A percentile compares a stretch with the other conserved stretches of the same genome.
Evolutionary conservation across 2,113 vertebrate species (phyloP).

Genomic region (Colinus virginianus): DNA sequence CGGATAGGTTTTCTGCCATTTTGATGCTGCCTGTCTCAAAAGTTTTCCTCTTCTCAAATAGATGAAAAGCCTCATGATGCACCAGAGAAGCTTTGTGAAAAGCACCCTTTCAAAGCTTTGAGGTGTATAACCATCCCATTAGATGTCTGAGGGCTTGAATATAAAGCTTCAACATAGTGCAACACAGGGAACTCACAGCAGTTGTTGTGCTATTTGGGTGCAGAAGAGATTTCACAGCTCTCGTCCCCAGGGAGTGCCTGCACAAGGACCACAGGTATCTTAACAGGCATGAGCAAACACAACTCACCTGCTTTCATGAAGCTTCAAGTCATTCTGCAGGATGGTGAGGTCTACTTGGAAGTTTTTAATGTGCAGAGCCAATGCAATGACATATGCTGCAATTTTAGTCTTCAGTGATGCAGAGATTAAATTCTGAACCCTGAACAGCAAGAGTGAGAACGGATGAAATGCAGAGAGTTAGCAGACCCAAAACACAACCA

Average conservation of each 20-base stretch:
- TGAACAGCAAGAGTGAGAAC: conserved; percentile 33
- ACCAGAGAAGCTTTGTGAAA: fast-evolving
- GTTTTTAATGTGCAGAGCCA: conserved; percentile 80
- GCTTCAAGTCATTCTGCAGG: conserved; percentile 81
- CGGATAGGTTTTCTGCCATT: background rate
- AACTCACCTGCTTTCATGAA: conserved; percentile 79
- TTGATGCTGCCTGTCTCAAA: background rate
- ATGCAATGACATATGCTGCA: conserved; percentile 60
- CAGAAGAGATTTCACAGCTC: background rate
- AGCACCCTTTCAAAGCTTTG: background rate
- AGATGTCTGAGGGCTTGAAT: fast-evolving
- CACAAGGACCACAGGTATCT: fast-evolving
- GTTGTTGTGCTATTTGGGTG: no score
- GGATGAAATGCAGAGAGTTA: fast-evolving
- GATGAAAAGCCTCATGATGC: background rate
- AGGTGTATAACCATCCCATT: background rate
- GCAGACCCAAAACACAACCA: background rate
- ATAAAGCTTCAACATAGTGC: background rate
- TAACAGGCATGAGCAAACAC: background rate
- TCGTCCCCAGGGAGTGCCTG: fast-evolving
- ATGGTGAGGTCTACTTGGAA: conserved; percentile 79
- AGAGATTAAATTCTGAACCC: conserved; percentile 79
- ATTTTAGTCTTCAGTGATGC: conserved; percentile 83
- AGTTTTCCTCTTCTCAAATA: background rate
- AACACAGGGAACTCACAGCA: background rate